Base-by-base conservation (phyloP, 1,140 invertebrate genomes). In the Drosophila lacertosa region DNA sequence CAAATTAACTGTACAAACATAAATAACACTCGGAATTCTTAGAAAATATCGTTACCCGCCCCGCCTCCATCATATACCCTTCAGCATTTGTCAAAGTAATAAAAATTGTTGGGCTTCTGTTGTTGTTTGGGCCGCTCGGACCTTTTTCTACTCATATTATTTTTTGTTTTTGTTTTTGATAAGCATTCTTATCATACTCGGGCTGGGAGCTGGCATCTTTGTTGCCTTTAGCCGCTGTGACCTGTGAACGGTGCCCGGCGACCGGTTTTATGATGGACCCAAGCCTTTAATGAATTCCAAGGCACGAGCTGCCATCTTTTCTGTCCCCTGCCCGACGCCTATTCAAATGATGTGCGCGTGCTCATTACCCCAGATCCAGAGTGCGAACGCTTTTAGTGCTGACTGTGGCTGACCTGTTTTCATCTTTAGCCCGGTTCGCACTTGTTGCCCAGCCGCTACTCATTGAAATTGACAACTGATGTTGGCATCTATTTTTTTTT, bases 1-100 rank as follows among this genome's bases (percentile, higher is more conserved):
- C 82, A 88, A 88, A 88, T 88, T 82, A 88, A 88, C 82, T 88
- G 82, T 88, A 88, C 74, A 88, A 88, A 88, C 82, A 88, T 88
- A 88, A 88, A 88, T 82, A 88, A 88, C 77, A 88, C 83, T 88
- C 65, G 67, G 77, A 88, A 88, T 88, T 88, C 77, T 55, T 62
- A 53, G 82, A 75, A 88, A 88, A 83, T 65, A 57, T 63, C 39
- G 20, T 32, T 60, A 16, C 26, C 15, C 50, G 13, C 3, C 2
- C n/a, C n/a, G n/a, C n/a, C n/a, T n/a, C n/a, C 6, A 16, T 3
- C 7, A 22, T 50, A 24, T n/a, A n/a, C n/a, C 44, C 42, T 10
- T 39, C 22, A 54, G 57, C 81, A 88, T 86, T 86, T 88, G 77
- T 86, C 83, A 82, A 89, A 88, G 82, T 64, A 82, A 88, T 86